phyloP scores from a whole-genome alignment of 2,113 vertebrate species.

The Poicephalus gulielmi region DNA sequence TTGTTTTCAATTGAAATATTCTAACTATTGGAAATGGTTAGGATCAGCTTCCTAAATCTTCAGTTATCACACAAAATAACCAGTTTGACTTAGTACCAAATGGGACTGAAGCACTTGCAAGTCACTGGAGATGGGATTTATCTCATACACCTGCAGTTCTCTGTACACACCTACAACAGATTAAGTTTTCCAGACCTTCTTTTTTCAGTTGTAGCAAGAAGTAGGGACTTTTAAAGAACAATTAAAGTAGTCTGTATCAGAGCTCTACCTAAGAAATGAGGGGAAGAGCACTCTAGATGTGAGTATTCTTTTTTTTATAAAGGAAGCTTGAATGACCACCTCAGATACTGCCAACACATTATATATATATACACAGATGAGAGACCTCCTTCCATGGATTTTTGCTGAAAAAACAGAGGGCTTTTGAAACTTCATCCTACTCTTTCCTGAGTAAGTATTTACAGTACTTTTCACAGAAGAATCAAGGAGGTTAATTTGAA shows the following conservation, averaged over 20 bases:
- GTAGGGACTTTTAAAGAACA: background rate
- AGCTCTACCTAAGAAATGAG: background rate
- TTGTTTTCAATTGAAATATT: background rate
- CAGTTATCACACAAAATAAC: background rate
- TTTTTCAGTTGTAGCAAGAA: background rate
- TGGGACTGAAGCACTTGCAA: background rate
- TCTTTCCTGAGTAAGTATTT: background rate
- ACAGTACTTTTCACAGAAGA: background rate
- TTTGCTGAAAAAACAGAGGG: background rate
- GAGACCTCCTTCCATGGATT: background rate
- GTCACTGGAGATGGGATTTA: background rate
- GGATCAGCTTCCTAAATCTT: background rate
- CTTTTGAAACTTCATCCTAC: background rate
- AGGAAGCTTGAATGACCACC: background rate
- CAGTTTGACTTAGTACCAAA: background rate
- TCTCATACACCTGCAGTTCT: background rate
- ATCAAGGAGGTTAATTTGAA: conserved; percentile 37
- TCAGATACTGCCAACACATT: background rate
- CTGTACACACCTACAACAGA: background rate
- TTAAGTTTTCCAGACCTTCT: background rate
- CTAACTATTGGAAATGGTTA: background rate
- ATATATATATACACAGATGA: background rate
- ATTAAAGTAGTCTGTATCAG: background rate
- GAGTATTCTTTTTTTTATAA: background rate
- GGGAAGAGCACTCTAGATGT: background rate